Base-by-base conservation (phyloP, 37 sponge, comb jelly and placozoan species). In the Crambe crambe region DNA sequence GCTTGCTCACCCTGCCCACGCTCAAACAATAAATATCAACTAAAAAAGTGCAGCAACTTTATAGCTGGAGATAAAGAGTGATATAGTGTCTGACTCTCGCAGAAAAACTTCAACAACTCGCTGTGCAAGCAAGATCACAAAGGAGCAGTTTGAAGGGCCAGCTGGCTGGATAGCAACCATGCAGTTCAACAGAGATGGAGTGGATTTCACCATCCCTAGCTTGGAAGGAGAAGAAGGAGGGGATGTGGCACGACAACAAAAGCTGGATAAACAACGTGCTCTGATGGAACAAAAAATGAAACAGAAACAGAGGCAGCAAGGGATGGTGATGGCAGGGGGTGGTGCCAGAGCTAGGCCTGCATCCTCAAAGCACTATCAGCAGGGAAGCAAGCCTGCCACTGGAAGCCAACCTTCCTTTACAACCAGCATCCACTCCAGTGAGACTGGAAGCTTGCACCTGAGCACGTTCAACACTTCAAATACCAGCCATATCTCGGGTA, bases 221-320 rank as follows among this genome's bases (percentile, higher is more conserved):
- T 12, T 47, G 12, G 12, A 12, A 15, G 51, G 10, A 47, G 51
- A 12, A 12, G 57, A 15, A 23, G 64, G 23, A 5, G 42, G 64
- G 22, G 64, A 42, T 9, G 44, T 10, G 6, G 0, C 31, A 37
- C 62, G 79, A 15, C 79, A 79, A 36, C 79, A 68, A 56, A 79
- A 43, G 37, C 57, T 79, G 56, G 68, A 79, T 37, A 79, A 54
- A 30, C 79, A 82, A 66, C 39, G 83, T 20, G 56, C 38, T n/a
- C 68, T 91, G 29, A 37, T 91, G 80, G 83, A 87, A 56, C 75
- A 91, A 59, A 83, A 76, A 63, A 86, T 83, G 78, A 75, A 57
- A 51, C 82, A 91, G 47, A 38, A 66, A 63, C 77, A 87, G 37
- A 82, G 72, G 84, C 78, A 82, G 26, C 51, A 79, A 25, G 92